Percentiles rank a stretch among this genome's conserved stretches.
These are phyloP conservation scores for Chauna torquata DNA, from an alignment of 2,113 vertebrate genomes.

Conservation along the genomic window DNA sequence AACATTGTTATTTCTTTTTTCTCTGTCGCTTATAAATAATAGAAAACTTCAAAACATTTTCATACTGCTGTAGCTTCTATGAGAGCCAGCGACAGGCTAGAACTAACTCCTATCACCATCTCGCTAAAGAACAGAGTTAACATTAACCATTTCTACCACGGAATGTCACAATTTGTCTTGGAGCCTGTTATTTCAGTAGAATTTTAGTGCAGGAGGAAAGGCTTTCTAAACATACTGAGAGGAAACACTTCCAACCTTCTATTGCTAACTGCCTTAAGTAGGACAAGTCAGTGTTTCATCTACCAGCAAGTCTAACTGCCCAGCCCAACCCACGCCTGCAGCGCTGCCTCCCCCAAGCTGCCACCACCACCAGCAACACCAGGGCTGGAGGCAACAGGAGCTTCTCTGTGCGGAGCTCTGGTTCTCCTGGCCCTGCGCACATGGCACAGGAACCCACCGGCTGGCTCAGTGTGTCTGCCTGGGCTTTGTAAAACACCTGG, in stretches of 20 bases:
- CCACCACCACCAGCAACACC: background rate
- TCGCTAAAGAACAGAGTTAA: background rate
- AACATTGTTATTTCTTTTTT: background rate
- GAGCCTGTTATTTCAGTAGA: background rate
- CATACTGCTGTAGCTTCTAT: background rate
- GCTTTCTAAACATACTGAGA: background rate
- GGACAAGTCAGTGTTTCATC: background rate
- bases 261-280: background rate
- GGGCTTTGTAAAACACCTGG: background rate
- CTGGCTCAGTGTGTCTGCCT: rapidly evolving
- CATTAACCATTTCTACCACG: background rate
- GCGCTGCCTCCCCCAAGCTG: background rate
- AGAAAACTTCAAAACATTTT: background rate
- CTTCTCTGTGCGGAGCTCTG: rapidly evolving
- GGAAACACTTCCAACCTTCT: background rate
- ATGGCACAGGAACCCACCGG: background rate
- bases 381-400: rapidly evolving
- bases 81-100: background rate
- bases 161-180: background rate
- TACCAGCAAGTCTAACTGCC: background rate
- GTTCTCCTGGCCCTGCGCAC: background rate
- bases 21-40: background rate
- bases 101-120: background rate
- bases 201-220: background rate
- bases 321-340: background rate